phyloP scores from a whole-genome alignment of 2,797 vertebrate genomes.

The Poecilia gillii region DNA sequence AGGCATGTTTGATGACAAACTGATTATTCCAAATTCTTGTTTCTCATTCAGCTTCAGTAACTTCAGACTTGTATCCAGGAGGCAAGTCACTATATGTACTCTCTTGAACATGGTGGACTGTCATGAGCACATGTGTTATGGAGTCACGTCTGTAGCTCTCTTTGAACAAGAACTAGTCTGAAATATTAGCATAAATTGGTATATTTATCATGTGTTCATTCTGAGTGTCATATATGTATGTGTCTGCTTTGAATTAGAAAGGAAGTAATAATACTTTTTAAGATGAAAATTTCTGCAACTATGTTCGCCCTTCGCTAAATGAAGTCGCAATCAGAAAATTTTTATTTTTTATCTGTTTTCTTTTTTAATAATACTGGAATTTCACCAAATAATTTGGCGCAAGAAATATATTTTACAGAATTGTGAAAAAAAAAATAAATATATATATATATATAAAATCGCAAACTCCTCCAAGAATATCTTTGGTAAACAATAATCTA shows the following conservation, averaged over 20 bases:
- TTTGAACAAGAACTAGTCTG: constrained; percentile 15
- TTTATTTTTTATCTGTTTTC: not conserved
- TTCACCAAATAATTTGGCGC: constrained; percentile 59
- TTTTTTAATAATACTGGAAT: constrained; percentile 30
- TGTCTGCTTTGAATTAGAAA: constrained; percentile 8
- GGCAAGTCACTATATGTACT: constrained; percentile 26
- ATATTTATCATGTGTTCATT: constrained; percentile 16
- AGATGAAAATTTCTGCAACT: not conserved
- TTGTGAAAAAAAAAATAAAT: not conserved
- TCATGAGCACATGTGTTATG: constrained; percentile 31
- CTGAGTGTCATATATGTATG: constrained; percentile 6
- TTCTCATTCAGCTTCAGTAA: constrained; percentile 38
- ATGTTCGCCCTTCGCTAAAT: not conserved
- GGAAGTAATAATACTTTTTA: constrained; percentile 24
- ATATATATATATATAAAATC: constrained; percentile 31
- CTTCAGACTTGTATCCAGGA: constrained; percentile 21
- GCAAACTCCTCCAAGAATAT: constrained; percentile 20
- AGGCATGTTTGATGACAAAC: constrained; percentile 67
- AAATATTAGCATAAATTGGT: constrained; percentile 13
- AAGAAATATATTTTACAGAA: constrained; percentile 56
- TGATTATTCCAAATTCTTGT: constrained; percentile 48
- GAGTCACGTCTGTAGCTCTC: constrained; percentile 8
- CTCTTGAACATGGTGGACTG: constrained; percentile 32
- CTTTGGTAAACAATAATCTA: constrained; percentile 31
- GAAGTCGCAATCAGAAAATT: not conserved